Conservation (phyloP, 2,113 vertebrate species). For the Tupaia chinensis region DNA sequence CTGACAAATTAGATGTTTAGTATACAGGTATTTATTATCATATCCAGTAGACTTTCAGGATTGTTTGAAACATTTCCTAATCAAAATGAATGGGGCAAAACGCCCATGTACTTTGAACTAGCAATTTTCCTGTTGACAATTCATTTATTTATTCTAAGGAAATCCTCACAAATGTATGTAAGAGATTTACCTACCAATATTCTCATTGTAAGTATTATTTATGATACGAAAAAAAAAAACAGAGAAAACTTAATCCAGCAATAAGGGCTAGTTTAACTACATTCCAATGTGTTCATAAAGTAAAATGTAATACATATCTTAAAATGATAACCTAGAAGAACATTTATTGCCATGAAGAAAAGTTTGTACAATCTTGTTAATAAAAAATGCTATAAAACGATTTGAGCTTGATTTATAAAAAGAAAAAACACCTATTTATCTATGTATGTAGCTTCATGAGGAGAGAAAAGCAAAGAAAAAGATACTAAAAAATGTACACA, state of each 20-base stretch:
- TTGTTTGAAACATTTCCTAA: slow-evolving; percentile 50
- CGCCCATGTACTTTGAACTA: slow-evolving; percentile 13
- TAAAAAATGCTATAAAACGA: slow-evolving; percentile 26
- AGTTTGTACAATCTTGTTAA: slow-evolving; percentile 8
- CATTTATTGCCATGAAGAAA: slow-evolving; percentile 38
- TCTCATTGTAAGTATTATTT: slow-evolving; percentile 40
- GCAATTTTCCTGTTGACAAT: slow-evolving; percentile 49
- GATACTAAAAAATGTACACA: slow-evolving; percentile 11
- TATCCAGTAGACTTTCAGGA: slow-evolving; percentile 36
- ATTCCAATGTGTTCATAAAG: not conserved
- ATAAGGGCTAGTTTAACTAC: slow-evolving; percentile 42
- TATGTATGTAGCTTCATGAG: slow-evolving; percentile 25
- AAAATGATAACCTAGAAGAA: slow-evolving; percentile 31
- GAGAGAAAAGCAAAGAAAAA: slow-evolving; percentile 36
- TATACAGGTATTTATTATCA: slow-evolving; percentile 43
- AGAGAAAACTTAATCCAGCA: slow-evolving; percentile 4
- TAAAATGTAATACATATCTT: slow-evolving; percentile 48
- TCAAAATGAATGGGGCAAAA: slow-evolving; percentile 42
- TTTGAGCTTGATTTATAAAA: slow-evolving; percentile 54
- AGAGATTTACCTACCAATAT: slow-evolving; percentile 52
- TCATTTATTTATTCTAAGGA: slow-evolving; percentile 50
- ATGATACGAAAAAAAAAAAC: slow-evolving; percentile 47
- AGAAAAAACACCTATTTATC: slow-evolving; percentile 21
- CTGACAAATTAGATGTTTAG: slow-evolving; percentile 7
- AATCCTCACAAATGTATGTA: slow-evolving; percentile 42